These are phyloP conservation scores for Henricia sp. DNA, from an alignment of 53 echinoderm and acorn worm species.

Conservation along the genomic window DNA sequence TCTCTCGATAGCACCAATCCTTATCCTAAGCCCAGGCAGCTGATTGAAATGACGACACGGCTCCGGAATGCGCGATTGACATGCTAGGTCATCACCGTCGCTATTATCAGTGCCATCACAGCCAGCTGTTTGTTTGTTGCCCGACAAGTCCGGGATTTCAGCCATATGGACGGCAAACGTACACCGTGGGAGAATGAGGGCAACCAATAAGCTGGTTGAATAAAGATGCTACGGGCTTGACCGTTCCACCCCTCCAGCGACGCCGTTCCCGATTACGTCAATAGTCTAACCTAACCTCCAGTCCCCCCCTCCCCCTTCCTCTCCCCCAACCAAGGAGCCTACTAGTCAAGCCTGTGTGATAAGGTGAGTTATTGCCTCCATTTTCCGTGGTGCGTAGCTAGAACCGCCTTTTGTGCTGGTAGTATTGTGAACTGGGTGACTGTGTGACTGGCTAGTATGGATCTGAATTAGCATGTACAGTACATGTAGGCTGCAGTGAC, in stretches of 20 bases:
- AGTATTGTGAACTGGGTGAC: background rate
- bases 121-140: background rate
- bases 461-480: background rate
- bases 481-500: slow-evolving; percentile 4
- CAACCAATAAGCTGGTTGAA: background rate
- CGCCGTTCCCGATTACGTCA: slow-evolving; percentile 30
- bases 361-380: slow-evolving; percentile 28
- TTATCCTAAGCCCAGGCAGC: background rate
- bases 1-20: slow-evolving; percentile 5
- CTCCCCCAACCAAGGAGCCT: background rate
- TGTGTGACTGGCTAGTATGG: background rate
- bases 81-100: slow-evolving; percentile 28
- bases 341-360: background rate
- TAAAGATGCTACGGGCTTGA: slow-evolving; percentile 11
- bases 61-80: slow-evolving; percentile 22
- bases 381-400: background rate
- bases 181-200: background rate
- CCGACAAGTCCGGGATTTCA: background rate
- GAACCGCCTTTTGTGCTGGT: slow-evolving; percentile 9
- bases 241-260: background rate
- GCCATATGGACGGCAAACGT: background rate
- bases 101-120: background rate
- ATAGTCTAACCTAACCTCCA: slow-evolving; percentile 13
- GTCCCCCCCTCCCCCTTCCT: background rate
- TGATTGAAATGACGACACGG: slow-evolving; percentile 13